A percentile compares a stretch with the other conserved stretches of the same genome.
Evolutionary conservation across 2,797 vertebrate genomes (phyloP).

Genomic region (Melanotaenia boesemani): DNA sequence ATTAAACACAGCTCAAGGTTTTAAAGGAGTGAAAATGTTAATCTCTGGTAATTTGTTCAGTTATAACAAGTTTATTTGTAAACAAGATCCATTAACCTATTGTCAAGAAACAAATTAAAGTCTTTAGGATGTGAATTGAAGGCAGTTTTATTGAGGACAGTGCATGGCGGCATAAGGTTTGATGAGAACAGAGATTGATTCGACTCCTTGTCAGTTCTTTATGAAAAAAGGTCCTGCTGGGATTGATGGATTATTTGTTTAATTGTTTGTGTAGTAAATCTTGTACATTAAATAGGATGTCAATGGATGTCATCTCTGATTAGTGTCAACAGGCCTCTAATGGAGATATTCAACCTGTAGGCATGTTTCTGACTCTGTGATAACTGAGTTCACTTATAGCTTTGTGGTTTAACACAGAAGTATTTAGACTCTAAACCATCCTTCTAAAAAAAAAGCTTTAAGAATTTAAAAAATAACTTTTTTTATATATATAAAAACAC

Average conservation of each 20-base stretch:
- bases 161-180: conserved; percentile 32
- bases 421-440: conserved; percentile 27
- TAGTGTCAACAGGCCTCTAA: conserved; percentile 72
- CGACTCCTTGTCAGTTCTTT: conserved; percentile 43
- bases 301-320: conserved; percentile 65
- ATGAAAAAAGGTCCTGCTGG: conserved; percentile 40
- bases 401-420: conserved; percentile 18
- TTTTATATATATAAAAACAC: conserved; percentile 28
- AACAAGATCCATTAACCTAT: conserved; percentile 23
- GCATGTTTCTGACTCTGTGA: conserved; percentile 33
- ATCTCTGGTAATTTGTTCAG: not conserved
- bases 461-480: not conserved
- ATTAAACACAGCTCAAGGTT: not conserved
- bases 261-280: conserved; percentile 72
- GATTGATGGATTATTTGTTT: conserved; percentile 62
- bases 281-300: conserved; percentile 68
- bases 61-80: conserved; percentile 11
- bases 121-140: conserved; percentile 23
- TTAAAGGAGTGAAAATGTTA: not conserved
- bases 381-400: conserved; percentile 25
- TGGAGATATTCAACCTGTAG: conserved; percentile 71
- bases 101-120: conserved; percentile 15
- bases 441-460: not conserved
- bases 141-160: conserved; percentile 43
- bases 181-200: conserved; percentile 50